A percentile compares a stretch with the other conserved stretches of the same genome.
These are phyloP conservation scores for Villa cingulata DNA, from an alignment of 2,888 invertebrate genomes.

Conservation along the genomic window DNA sequence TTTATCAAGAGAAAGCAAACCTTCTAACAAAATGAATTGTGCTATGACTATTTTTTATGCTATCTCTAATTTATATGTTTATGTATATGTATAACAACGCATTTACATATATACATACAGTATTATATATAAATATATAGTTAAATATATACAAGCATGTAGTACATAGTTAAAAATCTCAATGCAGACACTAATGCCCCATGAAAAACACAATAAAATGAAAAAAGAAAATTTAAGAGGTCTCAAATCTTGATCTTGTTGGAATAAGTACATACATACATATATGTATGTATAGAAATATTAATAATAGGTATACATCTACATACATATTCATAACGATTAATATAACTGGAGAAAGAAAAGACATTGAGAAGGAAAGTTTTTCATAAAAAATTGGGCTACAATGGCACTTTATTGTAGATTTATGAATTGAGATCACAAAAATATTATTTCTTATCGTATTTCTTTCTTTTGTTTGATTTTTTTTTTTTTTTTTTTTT, in stretches of 20 bases:
- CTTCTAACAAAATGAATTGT: constrained; percentile 6
- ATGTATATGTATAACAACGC: no score
- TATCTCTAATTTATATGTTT: no score
- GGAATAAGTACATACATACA: background rate
- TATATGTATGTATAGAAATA: no score
- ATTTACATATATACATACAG: no score
- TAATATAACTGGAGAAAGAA: background rate
- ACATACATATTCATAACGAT: no score
- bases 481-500: background rate
- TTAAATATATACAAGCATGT: no score
- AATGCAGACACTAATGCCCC: no score
- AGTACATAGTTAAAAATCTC: no score
- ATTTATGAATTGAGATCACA: background rate
- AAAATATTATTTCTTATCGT: background rate
- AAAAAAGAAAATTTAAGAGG: background rate
- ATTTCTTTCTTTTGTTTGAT: background rate
- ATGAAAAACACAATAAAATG: no score
- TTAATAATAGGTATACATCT: no score
- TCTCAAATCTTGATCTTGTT: background rate
- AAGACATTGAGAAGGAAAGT: background rate
- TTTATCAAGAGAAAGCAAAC: constrained; percentile 15
- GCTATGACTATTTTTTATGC: no score
- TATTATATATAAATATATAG: no score
- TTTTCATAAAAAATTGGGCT: background rate
- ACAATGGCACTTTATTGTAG: background rate